phyloP scores from a whole-genome alignment of 2,888 invertebrate species.

The Netelia melanura region DNA sequence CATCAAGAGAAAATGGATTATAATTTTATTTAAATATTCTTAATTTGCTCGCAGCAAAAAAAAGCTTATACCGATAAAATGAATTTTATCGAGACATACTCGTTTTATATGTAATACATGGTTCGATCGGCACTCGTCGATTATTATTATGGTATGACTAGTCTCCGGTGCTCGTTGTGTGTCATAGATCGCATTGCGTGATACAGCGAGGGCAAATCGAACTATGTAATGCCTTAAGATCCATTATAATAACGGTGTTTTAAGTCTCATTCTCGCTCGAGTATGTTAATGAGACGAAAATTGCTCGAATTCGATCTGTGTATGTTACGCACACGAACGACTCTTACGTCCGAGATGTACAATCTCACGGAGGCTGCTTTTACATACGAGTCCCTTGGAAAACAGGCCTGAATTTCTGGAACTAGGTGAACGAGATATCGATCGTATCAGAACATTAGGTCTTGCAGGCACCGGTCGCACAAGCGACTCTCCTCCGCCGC shows the following conservation, averaged over 20 bases:
- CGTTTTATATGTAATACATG: too few relatives aligned
- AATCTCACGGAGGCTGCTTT: neutral
- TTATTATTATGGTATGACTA: too few relatives aligned
- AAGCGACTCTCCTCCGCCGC: neutral
- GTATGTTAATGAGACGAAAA: slow-evolving; percentile 35
- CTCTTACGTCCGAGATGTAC: neutral
- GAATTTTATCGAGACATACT: too few relatives aligned
- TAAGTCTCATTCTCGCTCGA: slow-evolving; percentile 24
- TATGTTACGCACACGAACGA: neutral
- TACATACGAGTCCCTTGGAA: neutral
- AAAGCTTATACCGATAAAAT: too few relatives aligned
- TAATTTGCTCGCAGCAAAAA: too few relatives aligned
- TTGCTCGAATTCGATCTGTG: neutral
- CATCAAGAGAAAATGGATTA: too few relatives aligned
- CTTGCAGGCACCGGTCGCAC: slow-evolving; percentile 8
- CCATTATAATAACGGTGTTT: neutral
- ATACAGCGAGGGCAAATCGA: neutral
- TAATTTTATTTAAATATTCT: too few relatives aligned
- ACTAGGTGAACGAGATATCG: slow-evolving; percentile 52
- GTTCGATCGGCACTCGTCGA: too few relatives aligned
- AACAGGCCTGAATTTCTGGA: slow-evolving; percentile 25
- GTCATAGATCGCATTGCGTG: neutral
- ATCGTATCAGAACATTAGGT: slow-evolving; percentile 28
- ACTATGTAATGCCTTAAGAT: neutral
- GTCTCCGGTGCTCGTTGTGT: neutral